Conservation (phyloP, 2,113 vertebrate genomes). For the Seriola dumerili region DNA sequence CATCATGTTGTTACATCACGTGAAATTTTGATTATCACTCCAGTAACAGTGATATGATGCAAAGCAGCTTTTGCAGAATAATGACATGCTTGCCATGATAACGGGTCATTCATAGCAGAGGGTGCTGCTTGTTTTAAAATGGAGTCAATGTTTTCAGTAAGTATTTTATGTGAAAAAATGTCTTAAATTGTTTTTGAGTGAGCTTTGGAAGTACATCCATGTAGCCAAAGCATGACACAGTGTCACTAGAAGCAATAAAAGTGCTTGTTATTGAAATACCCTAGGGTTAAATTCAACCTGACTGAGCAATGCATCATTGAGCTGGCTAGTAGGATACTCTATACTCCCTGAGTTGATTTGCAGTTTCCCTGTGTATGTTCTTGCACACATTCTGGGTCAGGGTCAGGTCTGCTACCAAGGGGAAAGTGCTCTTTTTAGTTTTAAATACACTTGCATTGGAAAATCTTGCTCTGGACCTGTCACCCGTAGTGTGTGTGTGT, state of each 20-base stretch:
- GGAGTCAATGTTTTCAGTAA: neutral
- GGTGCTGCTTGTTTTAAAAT: neutral
- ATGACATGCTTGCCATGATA: neutral
- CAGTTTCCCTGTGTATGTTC: constrained; percentile 32
- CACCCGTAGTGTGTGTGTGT: neutral
- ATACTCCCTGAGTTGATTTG: constrained; percentile 41
- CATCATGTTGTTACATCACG: neutral
- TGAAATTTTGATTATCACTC: neutral
- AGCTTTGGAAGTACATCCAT: neutral
- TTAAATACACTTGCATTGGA: constrained; percentile 47
- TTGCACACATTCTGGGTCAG: constrained; percentile 33
- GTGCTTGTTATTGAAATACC: constrained; percentile 1
- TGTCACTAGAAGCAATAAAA: neutral
- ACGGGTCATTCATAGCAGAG: neutral
- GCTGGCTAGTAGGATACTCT: constrained; percentile 9
- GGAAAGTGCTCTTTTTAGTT: constrained; percentile 43
- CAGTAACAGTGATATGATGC: neutral
- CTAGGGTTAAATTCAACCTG: constrained; percentile 8
- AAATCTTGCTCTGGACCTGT: constrained; percentile 9
- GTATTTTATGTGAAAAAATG: neutral
- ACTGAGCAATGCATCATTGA: constrained; percentile 19
- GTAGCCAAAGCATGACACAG: neutral
- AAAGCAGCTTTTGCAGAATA: neutral
- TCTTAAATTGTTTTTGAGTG: neutral
- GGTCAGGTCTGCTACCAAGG: constrained; percentile 36